Percentiles rank a stretch among this genome's conserved stretches.
Evolutionary conservation across 2,113 vertebrate genomes (phyloP).

Genomic region (Emydocephalus ijimae): DNA sequence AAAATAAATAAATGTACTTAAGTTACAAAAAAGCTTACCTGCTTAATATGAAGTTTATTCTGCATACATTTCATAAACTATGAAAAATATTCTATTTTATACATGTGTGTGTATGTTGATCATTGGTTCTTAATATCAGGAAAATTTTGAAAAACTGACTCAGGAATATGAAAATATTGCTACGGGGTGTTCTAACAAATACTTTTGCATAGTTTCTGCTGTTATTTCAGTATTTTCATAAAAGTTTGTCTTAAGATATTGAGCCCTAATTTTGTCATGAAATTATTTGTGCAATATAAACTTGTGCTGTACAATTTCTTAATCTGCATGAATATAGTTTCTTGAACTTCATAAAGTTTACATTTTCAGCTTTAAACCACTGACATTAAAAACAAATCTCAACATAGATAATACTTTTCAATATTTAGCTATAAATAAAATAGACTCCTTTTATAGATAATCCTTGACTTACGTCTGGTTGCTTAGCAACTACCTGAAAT

Average conservation of each 20-base stretch:
- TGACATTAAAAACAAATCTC: neutral
- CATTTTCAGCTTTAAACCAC: neutral
- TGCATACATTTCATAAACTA: neutral
- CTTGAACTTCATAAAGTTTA: neutral
- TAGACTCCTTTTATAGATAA: neutral
- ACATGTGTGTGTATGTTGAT: neutral
- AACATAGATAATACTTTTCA: neutral
- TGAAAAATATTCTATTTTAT: neutral
- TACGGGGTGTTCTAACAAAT: neutral
- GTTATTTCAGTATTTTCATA: neutral
- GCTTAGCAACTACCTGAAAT: neutral
- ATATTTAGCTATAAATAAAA: neutral
- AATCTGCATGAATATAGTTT: neutral
- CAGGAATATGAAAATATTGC: slow-evolving; percentile 4
- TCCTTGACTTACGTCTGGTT: neutral
- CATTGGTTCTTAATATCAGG: neutral
- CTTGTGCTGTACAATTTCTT: neutral
- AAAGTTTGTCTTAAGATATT: neutral
- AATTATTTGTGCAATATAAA: neutral
- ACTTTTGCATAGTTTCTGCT: no score
- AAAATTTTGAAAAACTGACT: slow-evolving; percentile 10
- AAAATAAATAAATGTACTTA: neutral
- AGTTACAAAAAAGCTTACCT: neutral
- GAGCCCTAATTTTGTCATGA: neutral
- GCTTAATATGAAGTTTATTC: neutral